Evolutionary conservation across 1,140 invertebrate species (phyloP).

Genomic region (Penaeus japonicus): DNA sequence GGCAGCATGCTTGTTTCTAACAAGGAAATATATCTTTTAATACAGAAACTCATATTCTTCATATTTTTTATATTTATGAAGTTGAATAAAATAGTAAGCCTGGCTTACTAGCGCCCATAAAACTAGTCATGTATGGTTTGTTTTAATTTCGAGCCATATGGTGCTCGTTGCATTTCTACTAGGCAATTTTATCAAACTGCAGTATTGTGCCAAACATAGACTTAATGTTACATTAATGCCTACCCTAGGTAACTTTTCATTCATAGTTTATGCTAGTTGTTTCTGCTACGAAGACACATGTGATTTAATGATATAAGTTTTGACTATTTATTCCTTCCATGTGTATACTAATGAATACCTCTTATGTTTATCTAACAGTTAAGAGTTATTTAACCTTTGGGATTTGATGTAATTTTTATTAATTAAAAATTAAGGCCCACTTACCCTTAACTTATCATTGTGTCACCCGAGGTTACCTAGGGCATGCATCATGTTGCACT

Average conservation of each 20-base stretch:
- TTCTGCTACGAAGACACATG: too few relatives aligned
- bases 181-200: constrained; percentile 10
- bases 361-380: too few relatives aligned
- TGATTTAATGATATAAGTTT: background rate
- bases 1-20: constrained; percentile 8
- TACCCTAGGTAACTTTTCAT: background rate
- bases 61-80: background rate
- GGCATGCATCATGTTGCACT: too few relatives aligned
- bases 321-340: background rate
- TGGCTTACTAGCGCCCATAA: constrained; percentile 33
- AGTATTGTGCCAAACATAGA: constrained; percentile 36
- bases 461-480: too few relatives aligned
- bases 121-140: constrained; percentile 32
- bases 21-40: background rate
- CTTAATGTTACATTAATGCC: background rate
- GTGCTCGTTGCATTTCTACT: constrained; percentile 24
- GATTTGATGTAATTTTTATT: too few relatives aligned
- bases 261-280: background rate
- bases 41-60: background rate
- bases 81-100: constrained; percentile 20
- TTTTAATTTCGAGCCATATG: constrained; percentile 8
- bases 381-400: too few relatives aligned
- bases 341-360: background rate
- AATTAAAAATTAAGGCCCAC: too few relatives aligned
- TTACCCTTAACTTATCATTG: too few relatives aligned